Evolutionary conservation across 2,113 vertebrate species (phyloP).

Genomic region (Tachysurus vachellii): DNA sequence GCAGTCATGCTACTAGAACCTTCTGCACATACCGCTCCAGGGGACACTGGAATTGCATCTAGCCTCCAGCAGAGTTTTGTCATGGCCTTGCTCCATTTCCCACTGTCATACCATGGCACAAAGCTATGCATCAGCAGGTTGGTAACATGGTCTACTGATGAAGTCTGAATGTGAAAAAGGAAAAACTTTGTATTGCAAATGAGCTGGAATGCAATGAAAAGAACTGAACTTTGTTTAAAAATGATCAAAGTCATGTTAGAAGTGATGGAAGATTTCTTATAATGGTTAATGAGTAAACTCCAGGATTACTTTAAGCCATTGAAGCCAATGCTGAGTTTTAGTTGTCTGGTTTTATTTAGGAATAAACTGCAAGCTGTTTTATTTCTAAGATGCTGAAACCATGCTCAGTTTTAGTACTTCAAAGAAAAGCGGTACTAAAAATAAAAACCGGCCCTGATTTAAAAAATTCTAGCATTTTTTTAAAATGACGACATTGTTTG

Average conservation of each 20-base stretch:
- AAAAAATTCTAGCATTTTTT: not conserved
- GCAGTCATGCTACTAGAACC: not conserved
- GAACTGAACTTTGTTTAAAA: not conserved
- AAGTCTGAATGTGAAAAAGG: not conserved
- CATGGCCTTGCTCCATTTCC: conserved; percentile 34
- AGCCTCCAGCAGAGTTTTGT: not conserved
- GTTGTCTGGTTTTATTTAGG: not conserved
- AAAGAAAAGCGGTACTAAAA: not conserved
- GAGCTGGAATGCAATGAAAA: not conserved
- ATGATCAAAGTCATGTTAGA: not conserved
- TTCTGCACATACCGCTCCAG: conserved; percentile 14
- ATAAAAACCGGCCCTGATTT: not conserved
- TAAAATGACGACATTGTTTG: not conserved
- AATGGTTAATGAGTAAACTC: not conserved
- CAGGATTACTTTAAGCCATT: not conserved
- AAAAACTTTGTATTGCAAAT: not conserved
- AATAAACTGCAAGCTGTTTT: not conserved
- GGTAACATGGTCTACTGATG: not conserved
- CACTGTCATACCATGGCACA: conserved; percentile 12
- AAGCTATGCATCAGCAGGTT: conserved; percentile 41
- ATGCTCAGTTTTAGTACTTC: not conserved
- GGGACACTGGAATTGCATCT: not conserved
- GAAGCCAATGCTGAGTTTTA: not conserved
- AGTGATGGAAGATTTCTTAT: not conserved
- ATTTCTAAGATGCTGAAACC: not conserved